Percentiles rank a stretch among this genome's conserved stretches.
Evolutionary conservation across 2,888 invertebrate genomes (phyloP).

Genomic region (Pherbina coryleti): DNA sequence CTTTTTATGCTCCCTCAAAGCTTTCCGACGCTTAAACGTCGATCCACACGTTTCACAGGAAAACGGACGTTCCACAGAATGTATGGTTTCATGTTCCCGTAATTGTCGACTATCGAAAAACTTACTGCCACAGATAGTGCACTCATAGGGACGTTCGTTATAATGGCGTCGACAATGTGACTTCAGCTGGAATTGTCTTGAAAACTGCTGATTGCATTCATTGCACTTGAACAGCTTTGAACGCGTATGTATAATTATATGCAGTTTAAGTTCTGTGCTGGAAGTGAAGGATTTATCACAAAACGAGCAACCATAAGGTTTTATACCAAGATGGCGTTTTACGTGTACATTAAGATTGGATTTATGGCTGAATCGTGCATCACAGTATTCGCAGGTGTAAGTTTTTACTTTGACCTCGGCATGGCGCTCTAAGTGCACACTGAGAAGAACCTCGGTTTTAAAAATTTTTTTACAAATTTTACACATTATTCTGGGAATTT

Average conservation of each 20-base stretch:
- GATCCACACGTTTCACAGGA: conserved; percentile 73
- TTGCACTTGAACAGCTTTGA: conserved; percentile 45
- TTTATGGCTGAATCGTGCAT: conserved; percentile 42
- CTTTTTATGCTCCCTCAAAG: conserved; percentile 45
- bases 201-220: conserved; percentile 40
- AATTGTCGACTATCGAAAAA: conserved; percentile 70
- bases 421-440: conserved; percentile 35
- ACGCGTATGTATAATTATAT: conserved; percentile 43
- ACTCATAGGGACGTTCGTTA: conserved; percentile 75
- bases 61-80: conserved; percentile 76
- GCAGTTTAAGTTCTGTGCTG: conserved; percentile 41
- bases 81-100: conserved; percentile 73
- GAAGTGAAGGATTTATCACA: conserved; percentile 43
- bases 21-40: conserved; percentile 46
- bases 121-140: conserved; percentile 75
- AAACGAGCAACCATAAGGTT: conserved; percentile 43
- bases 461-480: conserved; percentile 40
- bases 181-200: conserved; percentile 62
- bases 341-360: conserved; percentile 48
- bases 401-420: conserved; percentile 22
- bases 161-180: conserved; percentile 77
- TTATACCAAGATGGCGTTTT: conserved; percentile 33
- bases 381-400: conserved; percentile 46
- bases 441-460: conserved; percentile 40
- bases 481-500: conserved; percentile 7